phyloP scores from a whole-genome alignment of 1,140 invertebrate species.

The Xylocopa sonorina region DNA sequence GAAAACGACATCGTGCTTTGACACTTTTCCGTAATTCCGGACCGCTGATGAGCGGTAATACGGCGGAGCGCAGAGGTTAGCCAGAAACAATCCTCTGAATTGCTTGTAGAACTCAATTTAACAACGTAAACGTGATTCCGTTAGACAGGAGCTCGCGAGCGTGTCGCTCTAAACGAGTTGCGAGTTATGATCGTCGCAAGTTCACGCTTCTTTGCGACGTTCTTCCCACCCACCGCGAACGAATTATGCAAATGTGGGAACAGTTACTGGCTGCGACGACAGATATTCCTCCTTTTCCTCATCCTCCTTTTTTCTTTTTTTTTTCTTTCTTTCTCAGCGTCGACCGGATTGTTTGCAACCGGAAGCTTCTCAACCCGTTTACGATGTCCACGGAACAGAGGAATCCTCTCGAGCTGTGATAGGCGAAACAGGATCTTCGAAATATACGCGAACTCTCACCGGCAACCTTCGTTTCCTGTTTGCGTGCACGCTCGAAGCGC shows the following conservation, averaged over 20 bases:
- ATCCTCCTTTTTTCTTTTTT: not conserved
- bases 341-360: slow-evolving; percentile 31
- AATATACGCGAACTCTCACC: not conserved
- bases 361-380: slow-evolving; percentile 51
- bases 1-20: too few species aligned
- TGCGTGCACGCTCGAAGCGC: not conserved
- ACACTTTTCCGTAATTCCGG: too few species aligned
- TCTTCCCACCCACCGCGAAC: slow-evolving; percentile 43
- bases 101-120: slow-evolving; percentile 56
- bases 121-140: slow-evolving; percentile 53
- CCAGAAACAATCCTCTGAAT: slow-evolving; percentile 36
- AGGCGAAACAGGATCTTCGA: slow-evolving; percentile 19
- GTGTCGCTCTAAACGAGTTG: slow-evolving; percentile 62
- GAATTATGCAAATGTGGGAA: slow-evolving; percentile 66
- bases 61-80: not conserved
- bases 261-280: slow-evolving; percentile 43
- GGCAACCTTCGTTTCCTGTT: slow-evolving; percentile 5
- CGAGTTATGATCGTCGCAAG: slow-evolving; percentile 67
- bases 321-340: slow-evolving; percentile 28
- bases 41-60: too few species aligned
- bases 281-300: not conserved
- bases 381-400: slow-evolving; percentile 30
- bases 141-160: slow-evolving; percentile 31
- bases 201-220: slow-evolving; percentile 57
- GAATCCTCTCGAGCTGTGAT: slow-evolving; percentile 26